Evolutionary conservation across 1,140 invertebrate genomes (phyloP), one percentile per base, ranked within the genome.

Genomic region (Nasonia longicornis): DNA sequence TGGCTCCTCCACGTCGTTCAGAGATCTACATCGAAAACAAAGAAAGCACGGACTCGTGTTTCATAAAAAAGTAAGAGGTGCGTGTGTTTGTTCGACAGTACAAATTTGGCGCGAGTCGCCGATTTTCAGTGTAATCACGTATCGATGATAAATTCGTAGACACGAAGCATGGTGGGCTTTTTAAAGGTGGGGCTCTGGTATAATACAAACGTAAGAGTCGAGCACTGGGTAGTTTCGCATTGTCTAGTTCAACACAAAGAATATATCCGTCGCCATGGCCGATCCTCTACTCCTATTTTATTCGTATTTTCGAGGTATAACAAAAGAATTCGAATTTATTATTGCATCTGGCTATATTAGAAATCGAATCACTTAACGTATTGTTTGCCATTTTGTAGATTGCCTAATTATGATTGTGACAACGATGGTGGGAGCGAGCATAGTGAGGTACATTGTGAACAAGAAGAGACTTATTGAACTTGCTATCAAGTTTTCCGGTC

Each of bases 401-500:
- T 31, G 4, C 14, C 31, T 31, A 70, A 38, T 70, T 42, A 42
- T 42, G 10, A 8, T 70, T 8, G 26, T 70, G 8, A 31, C 29
- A 22, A 20, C 16, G 10, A 20, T 70, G 1, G 6, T 35, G 29
- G 31, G 1, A 2, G 69, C 29, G 31, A 70, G 29, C 29, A 20
- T 70, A 31, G 29, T 70, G 29, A 70, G 31, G 16, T 70, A 70
- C 45, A 11, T 64, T 26, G 7, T 38, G 10, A 29, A 38, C n/a
- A 76, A 76, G 16, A 35, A 16, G 10, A 42, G 69, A 45, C 20
- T 77, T 8, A 29, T 83, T 8, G 58, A 77, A 35, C 58, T 83
- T 4, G 72, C 70, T 7, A 29, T 38, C 1, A 86, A 83, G 76
- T 84, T 91, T 22, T 86, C 86, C 3, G 91, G 91, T 38, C 91